Evolutionary conservation across 1,140 invertebrate genomes (phyloP), one percentile per base, ranked within the genome.

Genomic region (Drosophila elegans): DNA sequence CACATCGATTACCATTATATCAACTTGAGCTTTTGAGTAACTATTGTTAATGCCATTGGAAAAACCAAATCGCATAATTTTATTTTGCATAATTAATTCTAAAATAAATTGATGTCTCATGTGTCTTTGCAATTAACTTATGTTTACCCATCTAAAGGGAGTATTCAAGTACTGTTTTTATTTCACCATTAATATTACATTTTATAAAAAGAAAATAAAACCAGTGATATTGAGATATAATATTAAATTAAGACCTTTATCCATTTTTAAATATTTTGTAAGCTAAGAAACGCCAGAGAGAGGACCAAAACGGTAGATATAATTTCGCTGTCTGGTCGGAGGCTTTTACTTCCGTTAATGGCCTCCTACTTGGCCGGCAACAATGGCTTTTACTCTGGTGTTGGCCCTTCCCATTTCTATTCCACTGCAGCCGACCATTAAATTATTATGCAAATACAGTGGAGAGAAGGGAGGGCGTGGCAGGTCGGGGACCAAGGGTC

Each of bases 391-490:
- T 68, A 69, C 64, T 55, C 60, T 79, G 55, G 66, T 39, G 39
- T 45, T 63, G 61, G 62, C 66, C 36, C 36, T 55, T 73, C 73
- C 68, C 59, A 80, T 53, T 84, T 71, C 66, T 74, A 80, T 84
- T 85, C 73, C 64, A 84, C 80, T 84, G 80, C 80, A 84, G 48
- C 80, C 80, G 80, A 78, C 80, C 80, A 84, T 84, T 84, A 84
- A 84, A 84, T 84, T 84, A 84, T 84, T 84, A 84, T 85, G 80
- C 80, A 84, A 84, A 84, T 84, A 85, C 59, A 7, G n/a, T 5
- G 48, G 53, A 9, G 39, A n/a, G 44, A 4, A n/a, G 29, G 16
- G n/a, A n/a, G 44, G 16, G 11, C 42, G 12, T 21, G 53, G 57
- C 41, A 39, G 49, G 42, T 38, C 25, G 57, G 13, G 56, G 41